Base-by-base conservation (phyloP, 2,888 invertebrate species). In the Xestia xanthographa region DNA sequence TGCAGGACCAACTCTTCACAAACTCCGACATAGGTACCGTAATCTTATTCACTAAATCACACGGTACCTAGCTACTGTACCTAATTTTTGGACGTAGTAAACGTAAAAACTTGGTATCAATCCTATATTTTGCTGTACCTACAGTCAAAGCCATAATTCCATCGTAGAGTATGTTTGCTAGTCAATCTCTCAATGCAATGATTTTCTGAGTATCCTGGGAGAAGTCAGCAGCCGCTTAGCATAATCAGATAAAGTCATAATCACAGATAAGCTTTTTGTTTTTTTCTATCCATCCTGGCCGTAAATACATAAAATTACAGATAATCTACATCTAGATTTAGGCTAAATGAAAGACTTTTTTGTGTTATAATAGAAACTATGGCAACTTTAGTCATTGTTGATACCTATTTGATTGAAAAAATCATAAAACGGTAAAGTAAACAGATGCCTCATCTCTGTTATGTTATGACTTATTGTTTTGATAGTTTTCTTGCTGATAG, bases 331-430 rank as follows among this genome's bases (percentile, higher is more conserved):
- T 4, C 6, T 17, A 22, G 17, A 2, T 63, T 43, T 26, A 11
- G 2, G 0, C 12, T 38, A 22, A 22, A 45, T 0, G 12, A 20
- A 26, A 26, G 1, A 26, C 3, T 53, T 34, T 17, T 1, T 6
- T 20, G 8, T 2, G 14, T 2, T n/a, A 45, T 0, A 26, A 17
- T 75, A 38, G 3, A 58, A 43, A 34, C 3, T 29, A 14, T 14
- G 14, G 1, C 17, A 26, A 12, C 9, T 2, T 20, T 1, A 26
- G 8, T 5, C 0, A 12, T 0, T 11, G 4, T 29, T 9, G n/a
- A 14, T 20, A n/a, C n/a, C n/a, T n/a, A 29, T 29, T 20, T 6
- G 1, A 26, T 9, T 17, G 5, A 2, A 29, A 22, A 48, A 29
- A 22, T 41, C 3, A 29, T 1, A 14, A 20, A 26, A 14, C 50